phyloP scores from a whole-genome alignment of 2,113 vertebrate genomes.

The Mobula birostris region DNA sequence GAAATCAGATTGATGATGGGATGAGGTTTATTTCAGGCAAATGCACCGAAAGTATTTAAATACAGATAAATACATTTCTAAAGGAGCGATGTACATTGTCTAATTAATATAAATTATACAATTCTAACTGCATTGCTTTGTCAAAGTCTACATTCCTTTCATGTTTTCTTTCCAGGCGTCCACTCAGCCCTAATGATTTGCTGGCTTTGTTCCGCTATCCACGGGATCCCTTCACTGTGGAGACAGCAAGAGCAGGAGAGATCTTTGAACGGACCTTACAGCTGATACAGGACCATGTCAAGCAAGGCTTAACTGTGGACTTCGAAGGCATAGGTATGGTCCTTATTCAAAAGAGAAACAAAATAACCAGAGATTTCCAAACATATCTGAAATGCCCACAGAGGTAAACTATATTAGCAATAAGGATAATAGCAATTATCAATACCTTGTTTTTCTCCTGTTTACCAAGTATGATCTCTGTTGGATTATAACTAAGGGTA shows the following conservation, averaged over 20 bases:
- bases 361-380: background rate
- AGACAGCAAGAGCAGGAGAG: constrained; percentile 38
- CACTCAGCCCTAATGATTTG: constrained; percentile 35
- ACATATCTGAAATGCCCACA: background rate
- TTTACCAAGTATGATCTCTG: background rate
- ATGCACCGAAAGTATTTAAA: background rate
- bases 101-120: background rate
- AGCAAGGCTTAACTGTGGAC: constrained; percentile 37
- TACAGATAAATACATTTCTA: too few relatives aligned
- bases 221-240: constrained; percentile 40
- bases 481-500: background rate
- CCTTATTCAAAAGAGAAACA: background rate
- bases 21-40: background rate
- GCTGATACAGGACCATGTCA: constrained; percentile 39
- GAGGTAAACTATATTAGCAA: background rate
- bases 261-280: constrained; percentile 39
- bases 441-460: background rate
- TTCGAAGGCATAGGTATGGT: constrained; percentile 37
- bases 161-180: constrained; percentile 23
- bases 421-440: background rate
- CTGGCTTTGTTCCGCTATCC: constrained; percentile 39
- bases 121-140: background rate
- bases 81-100: background rate
- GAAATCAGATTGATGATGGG: background rate
- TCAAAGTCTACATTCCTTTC: background rate